phyloP scores from a whole-genome alignment of 2,113 vertebrate genomes.

The Panurus biarmicus region DNA sequence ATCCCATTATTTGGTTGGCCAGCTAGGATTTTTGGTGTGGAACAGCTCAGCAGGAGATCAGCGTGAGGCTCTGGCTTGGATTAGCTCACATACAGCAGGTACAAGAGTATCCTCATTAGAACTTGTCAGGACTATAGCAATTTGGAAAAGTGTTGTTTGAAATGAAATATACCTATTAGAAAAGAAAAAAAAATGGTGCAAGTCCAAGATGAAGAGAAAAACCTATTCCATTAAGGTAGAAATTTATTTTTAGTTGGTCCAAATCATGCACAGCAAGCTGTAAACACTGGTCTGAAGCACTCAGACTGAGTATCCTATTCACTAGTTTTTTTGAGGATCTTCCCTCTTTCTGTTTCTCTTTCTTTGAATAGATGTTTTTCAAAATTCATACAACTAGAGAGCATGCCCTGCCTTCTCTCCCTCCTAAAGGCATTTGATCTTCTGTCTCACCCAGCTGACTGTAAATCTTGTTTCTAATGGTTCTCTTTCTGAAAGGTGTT shows the following conservation, averaged over 20 bases:
- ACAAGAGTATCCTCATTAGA: neutral
- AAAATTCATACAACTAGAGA: neutral
- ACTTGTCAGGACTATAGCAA: neutral
- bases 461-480: neutral
- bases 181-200: neutral
- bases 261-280: neutral
- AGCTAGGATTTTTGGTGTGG: neutral
- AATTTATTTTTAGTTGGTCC: neutral
- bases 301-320: neutral
- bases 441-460: neutral
- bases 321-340: neutral
- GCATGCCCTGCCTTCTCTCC: neutral
- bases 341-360: neutral
- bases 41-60: neutral
- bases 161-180: neutral
- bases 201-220: neutral
- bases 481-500: neutral
- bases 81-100: neutral
- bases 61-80: neutral
- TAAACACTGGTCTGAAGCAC: neutral
- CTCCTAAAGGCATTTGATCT: neutral
- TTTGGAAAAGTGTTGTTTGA: neutral
- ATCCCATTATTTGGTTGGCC: neutral
- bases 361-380: neutral
- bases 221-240: neutral